Evolutionary conservation across 2,113 vertebrate species (phyloP).

Genomic region (Arenaria interpres): DNA sequence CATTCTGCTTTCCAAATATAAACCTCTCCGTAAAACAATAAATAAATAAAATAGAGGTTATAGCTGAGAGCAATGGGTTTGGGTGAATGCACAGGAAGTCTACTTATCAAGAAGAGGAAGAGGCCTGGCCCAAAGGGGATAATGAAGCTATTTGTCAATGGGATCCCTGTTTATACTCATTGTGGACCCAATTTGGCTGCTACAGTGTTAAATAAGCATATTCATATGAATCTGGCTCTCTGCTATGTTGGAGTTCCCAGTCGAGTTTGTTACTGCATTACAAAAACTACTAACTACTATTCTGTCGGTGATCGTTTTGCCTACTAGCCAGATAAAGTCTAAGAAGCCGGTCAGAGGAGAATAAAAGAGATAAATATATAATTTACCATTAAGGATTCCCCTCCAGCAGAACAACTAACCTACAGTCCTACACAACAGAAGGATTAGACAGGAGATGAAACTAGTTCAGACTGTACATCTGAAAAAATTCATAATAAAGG

Average conservation of each 20-base stretch:
- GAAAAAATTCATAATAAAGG: background rate
- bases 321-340: background rate
- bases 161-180: background rate
- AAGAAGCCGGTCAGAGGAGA: background rate
- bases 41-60: background rate
- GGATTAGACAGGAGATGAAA: background rate
- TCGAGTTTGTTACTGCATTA: background rate
- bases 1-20: background rate
- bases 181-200: fast-evolving
- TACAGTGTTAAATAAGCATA: background rate
- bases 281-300: background rate
- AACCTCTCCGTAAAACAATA: background rate
- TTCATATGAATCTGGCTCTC: background rate
- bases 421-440: background rate
- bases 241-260: background rate
- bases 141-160: fast-evolving
- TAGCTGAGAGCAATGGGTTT: background rate
- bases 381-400: background rate
- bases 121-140: background rate
- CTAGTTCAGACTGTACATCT: background rate
- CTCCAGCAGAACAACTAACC: background rate
- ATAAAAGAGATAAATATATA: background rate
- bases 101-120: background rate
- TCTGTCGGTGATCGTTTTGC: background rate
- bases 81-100: background rate